phyloP scores from a whole-genome alignment of 2,888 invertebrate species.

The Maniola hyperantus region DNA sequence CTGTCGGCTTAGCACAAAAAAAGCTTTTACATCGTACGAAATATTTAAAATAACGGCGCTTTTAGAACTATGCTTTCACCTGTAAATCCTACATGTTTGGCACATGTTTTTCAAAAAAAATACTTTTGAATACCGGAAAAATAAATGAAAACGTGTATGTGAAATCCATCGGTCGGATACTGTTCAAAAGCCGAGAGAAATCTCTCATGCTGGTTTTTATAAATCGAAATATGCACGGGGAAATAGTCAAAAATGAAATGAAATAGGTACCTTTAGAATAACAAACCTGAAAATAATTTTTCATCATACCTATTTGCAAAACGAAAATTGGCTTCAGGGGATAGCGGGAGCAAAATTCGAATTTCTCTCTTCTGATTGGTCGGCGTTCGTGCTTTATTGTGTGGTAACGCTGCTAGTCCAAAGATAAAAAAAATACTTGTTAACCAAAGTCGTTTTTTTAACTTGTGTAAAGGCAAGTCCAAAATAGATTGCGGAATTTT shows the following conservation, averaged over 20 bases:
- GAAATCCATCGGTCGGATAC: constrained; percentile 8
- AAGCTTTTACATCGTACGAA: constrained; percentile 13
- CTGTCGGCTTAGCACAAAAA: background rate
- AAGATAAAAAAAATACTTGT: no score
- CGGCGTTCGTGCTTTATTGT: no score
- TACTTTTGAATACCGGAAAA: constrained; percentile 3
- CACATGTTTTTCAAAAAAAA: background rate
- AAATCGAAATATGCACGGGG: constrained; percentile 3
- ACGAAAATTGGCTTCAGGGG: no score
- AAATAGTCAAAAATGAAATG: background rate
- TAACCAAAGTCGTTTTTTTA: no score
- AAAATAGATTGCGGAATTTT: no score
- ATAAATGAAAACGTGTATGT: background rate
- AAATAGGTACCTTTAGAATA: no score
- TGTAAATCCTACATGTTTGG: constrained; percentile 11
- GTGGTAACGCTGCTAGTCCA: no score
- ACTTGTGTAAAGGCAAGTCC: no score
- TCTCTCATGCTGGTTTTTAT: background rate
- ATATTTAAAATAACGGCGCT: constrained; percentile 8
- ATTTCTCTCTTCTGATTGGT: no score
- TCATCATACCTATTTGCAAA: no score
- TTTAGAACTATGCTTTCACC: constrained; percentile 7
- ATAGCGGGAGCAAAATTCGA: no score
- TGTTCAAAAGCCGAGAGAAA: constrained; percentile 9
- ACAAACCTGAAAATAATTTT: no score